Base-by-base conservation (phyloP, 2,113 vertebrate species). In the Pangasianodon gigas region DNA sequence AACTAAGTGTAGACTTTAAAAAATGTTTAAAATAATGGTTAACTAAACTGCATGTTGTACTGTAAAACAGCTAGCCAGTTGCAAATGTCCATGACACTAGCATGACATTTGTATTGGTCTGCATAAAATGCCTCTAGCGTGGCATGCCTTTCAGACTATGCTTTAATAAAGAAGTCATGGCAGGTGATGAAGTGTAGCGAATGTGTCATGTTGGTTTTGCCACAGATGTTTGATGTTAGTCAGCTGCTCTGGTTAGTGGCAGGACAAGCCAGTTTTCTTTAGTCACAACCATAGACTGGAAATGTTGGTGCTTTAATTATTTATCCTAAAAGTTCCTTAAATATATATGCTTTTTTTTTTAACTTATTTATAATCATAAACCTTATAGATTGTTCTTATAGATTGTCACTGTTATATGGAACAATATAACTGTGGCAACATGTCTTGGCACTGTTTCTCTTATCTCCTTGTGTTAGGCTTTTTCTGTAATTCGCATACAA, bases 71-170 rank as follows among this genome's bases (percentile, higher is more conserved):
- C 16, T 54, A 29, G 13, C 6, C 8, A 0, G 11, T 52, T 80
- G 13, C 46, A 29, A 80, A 80, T 80, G 26, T 51, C 92, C 92
- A 94, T 93, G 94, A 81, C 8, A 81, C 19, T 37, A 62, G 88
- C 48, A 90, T 88, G 32, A 37, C 44, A 32, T 58, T 65, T 58
- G 74, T 46, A 44, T 44, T 48, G 41, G 41, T 21, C 54, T 80
- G 58, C 48, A 67, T 88, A 52, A 67, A 51, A 26, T 32, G 56
- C 18, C 46, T 37, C 18, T 65, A 32, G 14, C 4, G 11, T 67
- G 46, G 75, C 87, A 21, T 87, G 87, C 18, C 24, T 32, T 60
- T 67, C n/a, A 67, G 18, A 32, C 29, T 52, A n/a, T 11, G 46
- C 77, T 80, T 80, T 88, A 88, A 81, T 88, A 32, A 48, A 81